Conservation (phyloP, 1,140 invertebrate genomes). For the Thalassaphorura encarpata region DNA sequence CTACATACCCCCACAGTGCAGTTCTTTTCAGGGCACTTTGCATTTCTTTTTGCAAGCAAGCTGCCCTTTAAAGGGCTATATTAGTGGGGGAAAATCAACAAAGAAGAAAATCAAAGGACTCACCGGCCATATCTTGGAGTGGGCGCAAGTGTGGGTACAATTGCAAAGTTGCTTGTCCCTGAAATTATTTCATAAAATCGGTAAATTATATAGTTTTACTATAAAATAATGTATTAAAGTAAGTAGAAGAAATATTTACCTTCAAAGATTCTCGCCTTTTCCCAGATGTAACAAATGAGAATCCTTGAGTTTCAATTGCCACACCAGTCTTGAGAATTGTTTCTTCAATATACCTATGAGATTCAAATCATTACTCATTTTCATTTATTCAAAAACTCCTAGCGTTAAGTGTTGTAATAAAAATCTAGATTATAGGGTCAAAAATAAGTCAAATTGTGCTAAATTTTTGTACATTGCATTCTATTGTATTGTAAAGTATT, state of each 20-base stretch:
- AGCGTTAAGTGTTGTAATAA: neutral
- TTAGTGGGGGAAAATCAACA: constrained; percentile 22
- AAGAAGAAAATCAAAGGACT: constrained; percentile 23
- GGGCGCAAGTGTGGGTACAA: constrained; percentile 52
- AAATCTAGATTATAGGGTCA: too few relatives aligned
- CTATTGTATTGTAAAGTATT: too few relatives aligned
- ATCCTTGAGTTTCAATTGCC: constrained; percentile 54
- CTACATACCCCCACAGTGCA: constrained; percentile 38
- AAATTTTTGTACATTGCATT: too few relatives aligned
- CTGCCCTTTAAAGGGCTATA: constrained; percentile 40
- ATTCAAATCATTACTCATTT: constrained; percentile 2
- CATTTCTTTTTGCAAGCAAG: constrained; percentile 36
- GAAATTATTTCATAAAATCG: constrained; percentile 8
- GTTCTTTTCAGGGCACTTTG: constrained; percentile 56
- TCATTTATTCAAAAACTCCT: constrained; percentile 1
- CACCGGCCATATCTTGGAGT: constrained; percentile 46
- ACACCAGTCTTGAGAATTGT: constrained; percentile 51
- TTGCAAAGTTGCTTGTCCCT: constrained; percentile 53
- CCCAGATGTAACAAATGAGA: constrained; percentile 49
- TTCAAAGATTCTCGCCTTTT: constrained; percentile 48
- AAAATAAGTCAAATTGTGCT: too few relatives aligned
- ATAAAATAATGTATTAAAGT: neutral
- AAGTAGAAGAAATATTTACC: too few relatives aligned
- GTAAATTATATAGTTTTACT: neutral
- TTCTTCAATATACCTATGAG: constrained; percentile 50